Percentiles rank a stretch among this genome's conserved stretches.
These are phyloP conservation scores for Charadrius vociferus DNA, from an alignment of 2,113 vertebrate genomes.

Conservation along the genomic window DNA sequence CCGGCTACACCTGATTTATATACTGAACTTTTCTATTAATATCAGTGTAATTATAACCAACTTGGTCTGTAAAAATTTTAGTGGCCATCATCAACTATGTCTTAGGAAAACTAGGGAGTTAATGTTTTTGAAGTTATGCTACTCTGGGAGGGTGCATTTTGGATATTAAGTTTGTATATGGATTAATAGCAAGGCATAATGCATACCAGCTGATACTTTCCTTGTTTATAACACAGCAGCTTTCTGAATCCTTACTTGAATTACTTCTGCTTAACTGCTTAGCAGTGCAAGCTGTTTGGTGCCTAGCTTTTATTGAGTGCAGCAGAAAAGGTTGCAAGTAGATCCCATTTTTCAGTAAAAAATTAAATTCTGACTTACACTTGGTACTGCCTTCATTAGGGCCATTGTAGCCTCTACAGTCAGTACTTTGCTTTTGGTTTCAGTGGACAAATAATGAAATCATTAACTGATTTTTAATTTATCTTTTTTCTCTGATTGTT, in stretches of 20 bases:
- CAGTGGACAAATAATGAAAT: background rate
- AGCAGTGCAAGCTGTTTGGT: background rate
- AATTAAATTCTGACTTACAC: background rate
- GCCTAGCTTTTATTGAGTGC: background rate
- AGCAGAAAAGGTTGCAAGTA: background rate
- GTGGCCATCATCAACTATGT: rapidly evolving
- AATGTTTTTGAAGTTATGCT: background rate
- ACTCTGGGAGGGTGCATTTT: background rate
- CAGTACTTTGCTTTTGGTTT: background rate
- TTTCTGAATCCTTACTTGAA: background rate
- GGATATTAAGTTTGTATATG: background rate
- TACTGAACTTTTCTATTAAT: background rate
- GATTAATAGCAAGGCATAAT: background rate
- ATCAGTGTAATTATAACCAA: background rate
- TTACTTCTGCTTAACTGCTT: background rate
- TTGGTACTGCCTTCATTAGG: background rate
- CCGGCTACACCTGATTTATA: background rate
- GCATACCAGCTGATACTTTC: background rate
- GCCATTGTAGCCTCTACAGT: background rate
- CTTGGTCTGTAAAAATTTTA: background rate
- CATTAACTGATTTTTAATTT: background rate
- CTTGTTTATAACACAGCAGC: background rate
- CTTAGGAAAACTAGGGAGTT: background rate
- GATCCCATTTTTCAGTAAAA: background rate
- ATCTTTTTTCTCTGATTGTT: background rate